A percentile compares a stretch with the other conserved stretches of the same genome.
Evolutionary conservation across 1,140 invertebrate genomes (phyloP).

Genomic region (Cryptotermes secundus): DNA sequence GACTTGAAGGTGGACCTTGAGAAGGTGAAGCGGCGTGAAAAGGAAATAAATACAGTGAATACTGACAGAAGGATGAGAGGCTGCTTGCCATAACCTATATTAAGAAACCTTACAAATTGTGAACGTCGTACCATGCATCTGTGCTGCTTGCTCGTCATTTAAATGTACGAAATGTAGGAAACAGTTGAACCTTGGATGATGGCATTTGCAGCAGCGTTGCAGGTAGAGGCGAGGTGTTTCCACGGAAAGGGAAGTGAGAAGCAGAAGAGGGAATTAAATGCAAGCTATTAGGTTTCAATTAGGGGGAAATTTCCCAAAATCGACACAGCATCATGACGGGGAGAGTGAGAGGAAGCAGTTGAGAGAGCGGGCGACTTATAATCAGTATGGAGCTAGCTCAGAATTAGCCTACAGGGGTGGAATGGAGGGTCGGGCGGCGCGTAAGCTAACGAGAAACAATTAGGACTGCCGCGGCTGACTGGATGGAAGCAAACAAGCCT

Average conservation of each 20-base stretch:
- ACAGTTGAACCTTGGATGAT: neutral
- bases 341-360: neutral
- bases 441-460: slow-evolving; percentile 6
- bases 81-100: too few relatives aligned
- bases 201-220: neutral
- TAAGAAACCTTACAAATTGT: too few relatives aligned
- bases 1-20: too few relatives aligned
- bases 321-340: neutral
- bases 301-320: slow-evolving; percentile 13
- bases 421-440: too few relatives aligned
- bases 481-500: too few relatives aligned
- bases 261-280: neutral
- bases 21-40: too few relatives aligned
- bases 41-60: too few relatives aligned
- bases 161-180: too few relatives aligned
- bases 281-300: slow-evolving; percentile 19
- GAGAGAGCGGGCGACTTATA: neutral
- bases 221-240: neutral
- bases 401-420: neutral
- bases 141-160: too few relatives aligned
- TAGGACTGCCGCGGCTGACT: neutral
- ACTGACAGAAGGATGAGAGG: too few relatives aligned
- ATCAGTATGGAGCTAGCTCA: neutral
- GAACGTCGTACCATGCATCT: too few relatives aligned
- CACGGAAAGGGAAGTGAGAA: neutral